Conservation (phyloP, 2,113 vertebrate species). For the Benitochromis conjunctus region DNA sequence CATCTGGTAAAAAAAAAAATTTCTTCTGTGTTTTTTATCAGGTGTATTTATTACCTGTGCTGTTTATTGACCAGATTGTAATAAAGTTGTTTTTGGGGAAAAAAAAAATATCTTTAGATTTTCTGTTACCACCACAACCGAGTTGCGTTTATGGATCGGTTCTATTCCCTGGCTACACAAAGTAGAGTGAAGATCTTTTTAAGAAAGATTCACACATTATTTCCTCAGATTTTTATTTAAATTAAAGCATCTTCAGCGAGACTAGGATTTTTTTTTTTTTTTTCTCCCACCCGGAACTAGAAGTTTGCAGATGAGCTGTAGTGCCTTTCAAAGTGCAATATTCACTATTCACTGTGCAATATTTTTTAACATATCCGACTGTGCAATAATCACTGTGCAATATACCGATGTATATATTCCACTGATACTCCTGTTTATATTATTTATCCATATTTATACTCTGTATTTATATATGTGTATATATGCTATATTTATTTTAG, state of each 20-base stretch:
- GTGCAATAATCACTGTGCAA: no score
- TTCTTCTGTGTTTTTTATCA: not conserved
- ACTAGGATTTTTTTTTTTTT: no score
- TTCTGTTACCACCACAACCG: not conserved
- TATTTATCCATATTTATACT: no score
- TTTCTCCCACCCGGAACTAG: accelerated
- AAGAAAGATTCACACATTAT: not conserved
- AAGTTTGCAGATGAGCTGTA: no score
- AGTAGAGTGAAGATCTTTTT: not conserved
- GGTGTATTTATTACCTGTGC: not conserved
- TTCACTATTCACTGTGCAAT: no score
- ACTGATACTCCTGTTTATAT: no score
- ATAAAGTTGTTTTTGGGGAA: not conserved
- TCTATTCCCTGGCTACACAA: not conserved
- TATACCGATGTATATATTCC: no score
- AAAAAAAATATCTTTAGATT: not conserved
- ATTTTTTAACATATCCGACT: no score
- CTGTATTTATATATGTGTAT: no score
- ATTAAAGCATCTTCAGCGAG: not conserved
- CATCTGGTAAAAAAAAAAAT: no score
- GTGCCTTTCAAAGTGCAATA: no score
- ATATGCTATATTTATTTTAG: no score
- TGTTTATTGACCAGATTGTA: not conserved
- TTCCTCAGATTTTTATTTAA: not conserved
- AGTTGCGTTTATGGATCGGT: accelerated